Percentiles rank a stretch among this genome's conserved stretches.
Evolutionary conservation across 2,113 vertebrate species (phyloP).

Genomic region (Narcine bancroftii): DNA sequence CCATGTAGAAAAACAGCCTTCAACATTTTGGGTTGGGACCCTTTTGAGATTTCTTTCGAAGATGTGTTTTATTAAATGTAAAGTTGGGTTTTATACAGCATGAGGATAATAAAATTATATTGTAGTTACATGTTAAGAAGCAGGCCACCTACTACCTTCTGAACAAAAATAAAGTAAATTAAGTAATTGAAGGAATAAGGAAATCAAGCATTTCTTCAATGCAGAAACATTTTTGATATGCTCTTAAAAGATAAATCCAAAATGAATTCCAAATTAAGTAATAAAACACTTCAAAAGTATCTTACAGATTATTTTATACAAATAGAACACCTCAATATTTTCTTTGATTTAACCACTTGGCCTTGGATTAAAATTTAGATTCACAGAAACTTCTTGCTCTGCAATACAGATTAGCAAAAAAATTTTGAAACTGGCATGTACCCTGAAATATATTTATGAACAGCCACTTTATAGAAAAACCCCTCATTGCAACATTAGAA

Average conservation of each 20-base stretch:
- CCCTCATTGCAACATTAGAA: neutral
- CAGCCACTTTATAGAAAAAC: neutral
- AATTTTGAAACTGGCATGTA: neutral
- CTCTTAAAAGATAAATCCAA: no score
- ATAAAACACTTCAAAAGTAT: neutral
- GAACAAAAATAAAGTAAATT: neutral
- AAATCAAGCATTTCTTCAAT: neutral
- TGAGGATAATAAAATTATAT: neutral
- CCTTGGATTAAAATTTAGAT: neutral
- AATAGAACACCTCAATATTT: neutral
- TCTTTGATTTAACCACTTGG: neutral
- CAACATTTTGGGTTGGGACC: no score
- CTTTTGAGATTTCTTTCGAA: no score
- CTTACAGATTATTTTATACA: neutral
- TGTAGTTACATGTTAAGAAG: neutral
- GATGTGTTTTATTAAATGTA: no score
- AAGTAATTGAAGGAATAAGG: neutral
- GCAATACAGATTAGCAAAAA: neutral
- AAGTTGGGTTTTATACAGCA: no score
- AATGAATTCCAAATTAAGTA: neutral
- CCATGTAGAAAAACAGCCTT: no score
- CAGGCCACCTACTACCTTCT: neutral
- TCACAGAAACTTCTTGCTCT: neutral
- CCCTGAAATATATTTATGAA: neutral
- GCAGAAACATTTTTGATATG: neutral